These are phyloP conservation scores for Pseudocheirus occidentalis DNA, from an alignment of 2,797 vertebrate genomes.

Conservation along the genomic window DNA sequence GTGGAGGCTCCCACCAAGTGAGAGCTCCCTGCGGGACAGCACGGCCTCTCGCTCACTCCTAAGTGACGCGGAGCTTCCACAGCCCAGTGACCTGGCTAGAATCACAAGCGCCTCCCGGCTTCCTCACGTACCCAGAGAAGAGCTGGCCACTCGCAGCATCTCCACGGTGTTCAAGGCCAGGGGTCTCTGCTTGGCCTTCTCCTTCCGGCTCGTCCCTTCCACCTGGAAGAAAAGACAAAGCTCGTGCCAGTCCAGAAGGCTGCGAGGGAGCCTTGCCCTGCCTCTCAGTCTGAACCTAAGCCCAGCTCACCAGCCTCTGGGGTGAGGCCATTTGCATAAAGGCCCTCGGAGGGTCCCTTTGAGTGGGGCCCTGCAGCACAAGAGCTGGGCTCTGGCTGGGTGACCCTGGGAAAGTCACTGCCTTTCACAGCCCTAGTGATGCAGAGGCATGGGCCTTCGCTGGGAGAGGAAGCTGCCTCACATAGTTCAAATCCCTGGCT, in stretches of 20 bases:
- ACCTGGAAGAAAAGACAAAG: conserved; percentile 85
- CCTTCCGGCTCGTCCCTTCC: conserved; percentile 94
- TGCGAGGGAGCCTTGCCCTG: neutral
- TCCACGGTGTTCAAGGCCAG: conserved; percentile 97
- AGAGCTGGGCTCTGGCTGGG: neutral
- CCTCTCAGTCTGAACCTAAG: neutral
- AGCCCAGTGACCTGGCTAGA: too few species aligned
- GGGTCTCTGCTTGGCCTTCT: conserved; percentile 97
- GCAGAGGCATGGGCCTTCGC: neutral
- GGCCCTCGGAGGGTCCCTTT: neutral
- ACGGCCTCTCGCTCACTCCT: accelerated
- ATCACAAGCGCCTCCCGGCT: neutral
- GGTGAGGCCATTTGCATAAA: too few species aligned
- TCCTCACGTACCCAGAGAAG: conserved; percentile 90
- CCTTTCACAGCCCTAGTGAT: neutral
- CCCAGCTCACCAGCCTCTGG: accelerated
- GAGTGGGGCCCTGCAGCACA: too few species aligned
- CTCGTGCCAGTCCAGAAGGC: neutral
- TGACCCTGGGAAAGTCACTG: neutral
- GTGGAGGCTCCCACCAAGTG: too few species aligned
- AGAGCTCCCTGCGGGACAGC: too few species aligned
- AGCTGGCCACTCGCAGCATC: conserved; percentile 97
- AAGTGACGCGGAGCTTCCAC: too few species aligned
- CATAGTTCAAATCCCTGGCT: neutral
- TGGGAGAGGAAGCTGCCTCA: neutral